Conservation (phyloP, 2,888 invertebrate species). For the Serripes groenlandicus region DNA sequence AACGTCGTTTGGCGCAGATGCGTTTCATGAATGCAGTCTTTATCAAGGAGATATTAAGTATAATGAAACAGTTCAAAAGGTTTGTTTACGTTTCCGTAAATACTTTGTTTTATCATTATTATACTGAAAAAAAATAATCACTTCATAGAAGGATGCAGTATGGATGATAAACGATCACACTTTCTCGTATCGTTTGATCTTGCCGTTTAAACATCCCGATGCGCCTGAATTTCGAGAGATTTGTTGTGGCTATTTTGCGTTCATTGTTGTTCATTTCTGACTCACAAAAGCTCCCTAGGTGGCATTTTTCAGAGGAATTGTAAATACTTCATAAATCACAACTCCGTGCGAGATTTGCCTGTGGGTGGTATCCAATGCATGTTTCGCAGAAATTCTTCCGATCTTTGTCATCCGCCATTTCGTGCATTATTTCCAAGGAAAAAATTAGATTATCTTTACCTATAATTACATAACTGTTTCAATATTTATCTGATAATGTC, state of each 20-base stretch:
- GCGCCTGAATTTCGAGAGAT: slow-evolving; percentile 10
- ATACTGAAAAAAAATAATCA: no score
- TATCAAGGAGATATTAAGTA: no score
- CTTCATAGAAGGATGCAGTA: no score
- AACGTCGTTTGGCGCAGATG: no score
- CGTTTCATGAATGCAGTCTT: no score
- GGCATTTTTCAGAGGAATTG: background rate
- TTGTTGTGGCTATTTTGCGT: slow-evolving; percentile 14
- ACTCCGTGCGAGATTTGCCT: background rate
- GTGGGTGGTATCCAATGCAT: slow-evolving; percentile 11
- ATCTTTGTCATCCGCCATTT: background rate
- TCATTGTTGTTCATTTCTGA: slow-evolving; percentile 6
- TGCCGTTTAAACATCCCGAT: background rate
- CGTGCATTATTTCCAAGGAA: background rate
- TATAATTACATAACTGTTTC: background rate
- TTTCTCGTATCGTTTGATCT: slow-evolving; percentile 17
- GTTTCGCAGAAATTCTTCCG: background rate
- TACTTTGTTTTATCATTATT: no score
- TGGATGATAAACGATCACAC: no score
- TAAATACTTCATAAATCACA: slow-evolving; percentile 20
- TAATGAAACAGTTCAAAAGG: no score
- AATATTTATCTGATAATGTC: background rate
- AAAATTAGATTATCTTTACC: background rate
- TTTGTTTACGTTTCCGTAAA: no score
- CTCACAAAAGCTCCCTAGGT: slow-evolving; percentile 21